Base-by-base conservation (phyloP, 2,888 invertebrate genomes). In the Cinara cedri region DNA sequence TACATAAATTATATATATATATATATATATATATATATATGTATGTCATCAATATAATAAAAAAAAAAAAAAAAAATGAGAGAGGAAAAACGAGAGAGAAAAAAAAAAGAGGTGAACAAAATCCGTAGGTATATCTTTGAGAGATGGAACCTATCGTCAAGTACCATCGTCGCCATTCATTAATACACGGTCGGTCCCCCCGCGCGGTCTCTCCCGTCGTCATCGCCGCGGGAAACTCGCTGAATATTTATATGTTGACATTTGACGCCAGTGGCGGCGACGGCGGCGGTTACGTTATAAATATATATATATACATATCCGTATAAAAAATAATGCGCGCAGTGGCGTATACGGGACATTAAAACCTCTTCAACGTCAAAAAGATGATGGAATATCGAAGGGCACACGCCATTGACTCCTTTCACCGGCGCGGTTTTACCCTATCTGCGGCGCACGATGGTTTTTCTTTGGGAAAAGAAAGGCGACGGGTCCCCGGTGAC, bases 171-270 rank as follows among this genome's bases (percentile, higher is more conserved):
- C 70, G 62, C 60, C 78, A 70, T 78, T 78, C 78, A 78, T 78
- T 78, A 78, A 78, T 78, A 51, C 46, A 57, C 21, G 44, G 14
- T 19, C 49, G 11, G 51, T 4, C n/a, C 46, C 2, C 44, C 49
- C 13, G 1, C n/a, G 0, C 63, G 44, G 44, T 3, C 14, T 3
- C 4, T 11, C 46, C 11, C 46, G 6, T 14, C 57, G 21, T 9
- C 26, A 26, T 8, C 34, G n/a, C 42, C 44, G 11, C 13, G 14
- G 51, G 51, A 42, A 78, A 57, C 68, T 70, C 60, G 78, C 78
- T 78, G 78, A 78, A 78, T 78, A 78, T 78, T 78, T 78, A 78
- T 78, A 70, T 78, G 78, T 78, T 78, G 78, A 78, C 78, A 78
- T 78, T 78, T 78, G 78, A 78, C 78, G 78, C 78, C 78, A 70